A percentile compares a stretch with the other conserved stretches of the same genome.
phyloP scores from a whole-genome alignment of 2,888 invertebrate species.

The Pterobdella sp. region DNA sequence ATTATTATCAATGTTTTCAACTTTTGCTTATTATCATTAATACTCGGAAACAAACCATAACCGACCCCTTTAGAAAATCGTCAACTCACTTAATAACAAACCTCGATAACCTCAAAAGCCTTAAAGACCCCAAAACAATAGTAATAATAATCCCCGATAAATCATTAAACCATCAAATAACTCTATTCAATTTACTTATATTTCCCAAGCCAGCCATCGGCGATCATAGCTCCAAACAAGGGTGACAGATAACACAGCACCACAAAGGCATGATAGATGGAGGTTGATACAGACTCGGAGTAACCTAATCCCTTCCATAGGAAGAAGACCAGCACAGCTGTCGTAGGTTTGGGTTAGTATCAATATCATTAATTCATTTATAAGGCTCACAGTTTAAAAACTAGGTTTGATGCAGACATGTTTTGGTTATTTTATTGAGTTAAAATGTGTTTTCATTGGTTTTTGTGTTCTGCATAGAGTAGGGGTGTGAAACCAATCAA shows the following conservation, averaged over 20 bases:
- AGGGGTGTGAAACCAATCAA: too few relatives aligned
- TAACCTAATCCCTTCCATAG: slow-evolving; percentile 70
- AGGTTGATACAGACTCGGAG: slow-evolving; percentile 66
- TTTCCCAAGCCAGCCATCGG: slow-evolving; percentile 84
- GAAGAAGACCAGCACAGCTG: slow-evolving; percentile 84
- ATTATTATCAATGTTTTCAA: too few relatives aligned
- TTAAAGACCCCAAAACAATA: background rate
- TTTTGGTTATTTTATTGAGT: too few relatives aligned
- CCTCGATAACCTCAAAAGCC: background rate
- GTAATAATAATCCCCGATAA: too few relatives aligned
- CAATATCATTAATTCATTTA: too few relatives aligned
- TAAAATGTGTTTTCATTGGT: too few relatives aligned
- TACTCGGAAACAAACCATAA: too few relatives aligned
- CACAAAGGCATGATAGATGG: slow-evolving; percentile 79
- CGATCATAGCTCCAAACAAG: slow-evolving; percentile 79
- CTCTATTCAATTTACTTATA: slow-evolving; percentile 57
- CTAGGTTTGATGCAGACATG: too few relatives aligned
- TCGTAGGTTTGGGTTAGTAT: background rate
- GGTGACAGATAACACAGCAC: slow-evolving; percentile 85
- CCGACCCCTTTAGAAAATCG: background rate
- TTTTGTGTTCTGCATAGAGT: too few relatives aligned
- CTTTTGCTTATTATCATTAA: too few relatives aligned
- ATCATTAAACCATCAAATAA: background rate
- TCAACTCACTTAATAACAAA: background rate
- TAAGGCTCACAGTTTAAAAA: too few relatives aligned